Conservation (phyloP, 2,888 invertebrate species). For the Acrobasis consociella region DNA sequence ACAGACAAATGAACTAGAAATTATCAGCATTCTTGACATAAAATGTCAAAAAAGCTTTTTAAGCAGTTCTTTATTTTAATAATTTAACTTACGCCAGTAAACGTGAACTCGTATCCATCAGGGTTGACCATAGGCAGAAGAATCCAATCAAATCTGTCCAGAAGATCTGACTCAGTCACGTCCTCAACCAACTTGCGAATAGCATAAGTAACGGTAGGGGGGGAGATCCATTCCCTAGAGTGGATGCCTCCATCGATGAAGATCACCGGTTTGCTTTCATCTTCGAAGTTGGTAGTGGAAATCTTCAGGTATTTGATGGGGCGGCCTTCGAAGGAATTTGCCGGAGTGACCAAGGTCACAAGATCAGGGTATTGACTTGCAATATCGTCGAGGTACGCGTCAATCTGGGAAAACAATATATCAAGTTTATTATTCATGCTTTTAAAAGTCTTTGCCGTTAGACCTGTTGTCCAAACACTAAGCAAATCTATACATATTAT, state of each 20-base stretch:
- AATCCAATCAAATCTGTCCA: conserved; percentile 85
- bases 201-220: conserved; percentile 84
- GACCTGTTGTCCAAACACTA: no score
- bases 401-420: conserved; percentile 37
- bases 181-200: conserved; percentile 85
- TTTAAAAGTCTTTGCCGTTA: no score
- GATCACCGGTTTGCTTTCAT: conserved; percentile 77
- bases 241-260: conserved; percentile 85
- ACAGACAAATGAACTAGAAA: no score
- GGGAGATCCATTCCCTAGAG: conserved; percentile 88
- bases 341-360: conserved; percentile 77
- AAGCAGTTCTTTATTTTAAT: neutral
- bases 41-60: no score
- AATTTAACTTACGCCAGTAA: conserved; percentile 59
- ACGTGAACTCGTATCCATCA: conserved; percentile 84
- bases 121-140: conserved; percentile 86
- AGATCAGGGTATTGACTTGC: conserved; percentile 67
- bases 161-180: conserved; percentile 76
- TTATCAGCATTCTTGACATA: no score
- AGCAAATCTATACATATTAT: no score
- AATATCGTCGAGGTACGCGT: conserved; percentile 68
- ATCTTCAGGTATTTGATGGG: conserved; percentile 82
- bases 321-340: conserved; percentile 80
- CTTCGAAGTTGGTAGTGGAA: conserved; percentile 74
- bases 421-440: no score